Conservation (phyloP, 2,888 invertebrate species). For the Pharmacophagus antenor region DNA sequence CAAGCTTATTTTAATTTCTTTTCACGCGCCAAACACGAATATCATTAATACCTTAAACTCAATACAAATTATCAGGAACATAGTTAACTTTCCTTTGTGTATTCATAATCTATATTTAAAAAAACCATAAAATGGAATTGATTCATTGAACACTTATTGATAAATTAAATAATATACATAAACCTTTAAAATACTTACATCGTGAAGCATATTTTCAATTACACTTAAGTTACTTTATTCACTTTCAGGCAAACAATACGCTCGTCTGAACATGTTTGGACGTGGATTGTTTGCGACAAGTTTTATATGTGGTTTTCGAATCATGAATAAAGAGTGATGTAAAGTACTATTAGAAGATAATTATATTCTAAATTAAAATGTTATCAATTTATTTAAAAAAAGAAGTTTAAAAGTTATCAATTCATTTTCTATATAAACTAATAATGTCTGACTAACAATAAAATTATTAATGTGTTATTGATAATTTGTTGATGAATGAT, state of each 20-base stretch:
- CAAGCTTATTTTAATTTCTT: background rate
- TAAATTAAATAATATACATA: background rate
- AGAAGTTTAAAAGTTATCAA: background rate
- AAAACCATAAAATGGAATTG: no score
- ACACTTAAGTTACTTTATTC: slow-evolving; percentile 16
- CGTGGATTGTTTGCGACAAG: slow-evolving; percentile 20
- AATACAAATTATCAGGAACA: no score
- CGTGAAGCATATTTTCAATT: slow-evolving; percentile 7
- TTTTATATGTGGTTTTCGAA: slow-evolving; percentile 20
- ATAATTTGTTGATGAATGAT: background rate
- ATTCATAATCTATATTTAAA: no score
- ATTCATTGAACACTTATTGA: no score
- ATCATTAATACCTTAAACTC: background rate
- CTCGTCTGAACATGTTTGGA: slow-evolving; percentile 4
- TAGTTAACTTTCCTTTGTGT: no score
- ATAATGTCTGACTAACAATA: background rate
- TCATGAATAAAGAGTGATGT: slow-evolving; percentile 2
- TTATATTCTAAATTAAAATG: background rate
- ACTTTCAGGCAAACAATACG: slow-evolving; percentile 9
- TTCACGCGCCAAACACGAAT: background rate
- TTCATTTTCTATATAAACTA: background rate
- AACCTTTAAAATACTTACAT: background rate
- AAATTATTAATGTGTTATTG: background rate
- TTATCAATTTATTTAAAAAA: background rate
- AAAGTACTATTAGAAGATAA: background rate